phyloP scores from a whole-genome alignment of 1,140 invertebrate species.

The Aphis craccivora region DNA sequence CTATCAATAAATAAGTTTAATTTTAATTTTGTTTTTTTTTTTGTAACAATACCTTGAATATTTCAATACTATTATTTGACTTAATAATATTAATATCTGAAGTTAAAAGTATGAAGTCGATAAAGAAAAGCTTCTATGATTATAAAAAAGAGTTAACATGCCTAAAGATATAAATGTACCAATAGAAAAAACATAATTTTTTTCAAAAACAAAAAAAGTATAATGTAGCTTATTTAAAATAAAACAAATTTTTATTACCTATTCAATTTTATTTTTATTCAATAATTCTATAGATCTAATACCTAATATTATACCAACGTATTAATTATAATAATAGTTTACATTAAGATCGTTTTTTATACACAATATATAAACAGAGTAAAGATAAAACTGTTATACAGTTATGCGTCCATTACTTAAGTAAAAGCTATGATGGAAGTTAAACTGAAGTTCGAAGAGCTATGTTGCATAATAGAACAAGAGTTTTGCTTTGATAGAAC shows the following conservation, averaged over 20 bases:
- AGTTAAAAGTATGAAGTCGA: not conserved
- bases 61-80: not conserved
- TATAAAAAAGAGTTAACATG: too few species aligned
- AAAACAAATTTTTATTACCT: too few species aligned
- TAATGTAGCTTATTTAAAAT: too few species aligned
- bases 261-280: not conserved
- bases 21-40: too few species aligned
- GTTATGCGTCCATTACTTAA: not conserved
- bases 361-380: not conserved
- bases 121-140: too few species aligned
- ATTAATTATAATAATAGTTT: not conserved
- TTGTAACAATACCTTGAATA: too few species aligned
- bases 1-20: not conserved
- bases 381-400: not conserved
- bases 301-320: not conserved
- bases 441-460: not conserved
- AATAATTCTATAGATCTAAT: not conserved
- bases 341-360: too few species aligned
- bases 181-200: not conserved
- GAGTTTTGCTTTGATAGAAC: not conserved
- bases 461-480: not conserved
- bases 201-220: not conserved
- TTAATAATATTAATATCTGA: not conserved
- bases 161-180: not conserved
- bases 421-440: not conserved